phyloP scores from a whole-genome alignment of 2,888 invertebrate genomes.

The Melieria crassipennis region DNA sequence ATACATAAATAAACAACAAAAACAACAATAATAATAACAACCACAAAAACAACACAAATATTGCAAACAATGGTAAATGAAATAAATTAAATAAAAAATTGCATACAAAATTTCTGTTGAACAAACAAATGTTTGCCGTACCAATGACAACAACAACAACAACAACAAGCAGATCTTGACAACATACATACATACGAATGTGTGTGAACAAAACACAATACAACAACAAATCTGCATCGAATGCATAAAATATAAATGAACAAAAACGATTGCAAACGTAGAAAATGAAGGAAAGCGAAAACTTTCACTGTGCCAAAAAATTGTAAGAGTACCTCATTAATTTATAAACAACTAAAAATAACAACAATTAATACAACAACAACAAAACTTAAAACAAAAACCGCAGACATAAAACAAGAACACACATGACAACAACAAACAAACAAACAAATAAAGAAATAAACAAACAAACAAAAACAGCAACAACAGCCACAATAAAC shows the following conservation, averaged over 20 bases:
- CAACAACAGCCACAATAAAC: neutral
- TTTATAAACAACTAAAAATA: slow-evolving; percentile 51
- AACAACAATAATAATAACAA: slow-evolving; percentile 20
- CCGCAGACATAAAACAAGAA: slow-evolving; percentile 17
- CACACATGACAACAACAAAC: slow-evolving; percentile 32
- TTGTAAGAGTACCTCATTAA: slow-evolving; percentile 81
- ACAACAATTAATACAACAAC: slow-evolving; percentile 34
- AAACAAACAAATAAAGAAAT: slow-evolving; percentile 7
- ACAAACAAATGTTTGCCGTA: slow-evolving; percentile 49
- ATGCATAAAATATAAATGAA: slow-evolving; percentile 39
- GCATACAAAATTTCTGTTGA: slow-evolving; percentile 2
- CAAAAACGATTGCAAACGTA: slow-evolving; percentile 35
- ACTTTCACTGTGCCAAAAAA: slow-evolving; percentile 79
- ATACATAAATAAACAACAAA: slow-evolving; percentile 33
- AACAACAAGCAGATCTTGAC: slow-evolving; percentile 31
- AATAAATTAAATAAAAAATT: slow-evolving; percentile 37
- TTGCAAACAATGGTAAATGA: slow-evolving; percentile 33
- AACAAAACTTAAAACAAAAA: slow-evolving; percentile 35
- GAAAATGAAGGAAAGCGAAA: slow-evolving; percentile 54
- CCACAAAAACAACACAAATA: slow-evolving; percentile 36
- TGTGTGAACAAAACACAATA: slow-evolving; percentile 23
- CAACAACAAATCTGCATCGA: slow-evolving; percentile 38
- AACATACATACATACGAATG: slow-evolving; percentile 33
- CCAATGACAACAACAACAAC: slow-evolving; percentile 45
- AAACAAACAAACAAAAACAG: slow-evolving; percentile 6